Evolutionary conservation across 2,113 vertebrate genomes (phyloP).

Genomic region (Catharus fuscescens): DNA sequence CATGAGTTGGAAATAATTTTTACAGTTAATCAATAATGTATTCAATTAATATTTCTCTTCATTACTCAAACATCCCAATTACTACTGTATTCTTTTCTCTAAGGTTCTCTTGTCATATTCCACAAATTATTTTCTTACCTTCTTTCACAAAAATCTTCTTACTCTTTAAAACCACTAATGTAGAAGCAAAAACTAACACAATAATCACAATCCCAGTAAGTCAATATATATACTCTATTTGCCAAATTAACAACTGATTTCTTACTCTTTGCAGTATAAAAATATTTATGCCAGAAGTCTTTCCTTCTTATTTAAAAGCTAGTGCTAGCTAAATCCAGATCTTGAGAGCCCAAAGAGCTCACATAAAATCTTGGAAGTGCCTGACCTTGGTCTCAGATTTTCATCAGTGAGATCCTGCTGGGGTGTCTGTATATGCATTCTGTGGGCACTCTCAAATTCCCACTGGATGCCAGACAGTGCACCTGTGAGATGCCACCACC

Average conservation of each 20-base stretch:
- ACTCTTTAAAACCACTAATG: neutral
- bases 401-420: neutral
- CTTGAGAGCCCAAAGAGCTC: neutral
- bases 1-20: neutral
- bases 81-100: neutral
- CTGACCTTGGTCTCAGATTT: neutral
- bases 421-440: neutral
- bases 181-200: neutral
- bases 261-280: neutral
- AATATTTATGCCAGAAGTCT: neutral
- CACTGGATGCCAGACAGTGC: neutral
- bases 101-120: neutral
- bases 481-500: too few species aligned
- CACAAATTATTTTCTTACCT: neutral
- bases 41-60: neutral
- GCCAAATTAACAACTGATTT: neutral
- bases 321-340: neutral
- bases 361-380: neutral
- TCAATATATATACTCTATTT: neutral
- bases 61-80: neutral
- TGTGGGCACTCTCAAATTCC: neutral
- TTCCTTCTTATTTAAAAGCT: neutral
- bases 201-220: neutral
- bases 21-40: neutral
- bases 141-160: neutral